Base-by-base conservation (phyloP, 2,888 invertebrate species). In the Caenorhabditis sp. region DNA sequence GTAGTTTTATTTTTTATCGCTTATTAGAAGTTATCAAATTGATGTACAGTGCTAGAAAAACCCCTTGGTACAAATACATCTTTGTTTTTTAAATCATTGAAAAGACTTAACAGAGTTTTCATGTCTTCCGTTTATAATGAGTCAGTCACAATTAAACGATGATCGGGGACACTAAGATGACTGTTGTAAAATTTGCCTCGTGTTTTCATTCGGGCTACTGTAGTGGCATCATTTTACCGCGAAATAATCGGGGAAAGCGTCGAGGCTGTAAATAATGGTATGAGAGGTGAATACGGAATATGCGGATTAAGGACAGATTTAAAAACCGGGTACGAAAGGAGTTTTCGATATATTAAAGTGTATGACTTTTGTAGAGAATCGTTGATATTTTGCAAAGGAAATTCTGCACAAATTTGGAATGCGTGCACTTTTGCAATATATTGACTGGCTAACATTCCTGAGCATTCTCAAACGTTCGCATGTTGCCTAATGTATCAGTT, bases 401-500 rank as follows among this genome's bases (percentile, higher is more conserved):
- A 4, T 32, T 32, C 32, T 32, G 32, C 32, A 32, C n/a, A n/a
- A n/a, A n/a, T n/a, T n/a, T n/a, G n/a, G n/a, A n/a, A n/a, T n/a
- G n/a, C n/a, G n/a, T n/a, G n/a, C n/a, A n/a, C n/a, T n/a, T n/a
- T n/a, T n/a, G n/a, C n/a, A n/a, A n/a, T n/a, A n/a, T n/a, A n/a
- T n/a, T n/a, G n/a, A n/a, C n/a, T n/a, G n/a, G n/a, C n/a, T n/a
- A n/a, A n/a, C n/a, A n/a, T n/a, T n/a, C 44, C 13, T 60, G 58
- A 40, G 1, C 40, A n/a, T n/a, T n/a, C n/a, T n/a, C 22, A 40
- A 9, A 58, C 1, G 24, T 26, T 32, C 56, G 70, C 65, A 70
- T 78, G 78, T 64, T 65, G 15, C 51, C 37, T n/a, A 2, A 67
- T 71, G 65, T 79, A 79, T 79, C 78, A n/a, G n/a, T 70, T 78